Percentiles rank a stretch among this genome's conserved stretches.
phyloP scores from a whole-genome alignment of 2,113 vertebrate species.

The Malurus elegans region DNA sequence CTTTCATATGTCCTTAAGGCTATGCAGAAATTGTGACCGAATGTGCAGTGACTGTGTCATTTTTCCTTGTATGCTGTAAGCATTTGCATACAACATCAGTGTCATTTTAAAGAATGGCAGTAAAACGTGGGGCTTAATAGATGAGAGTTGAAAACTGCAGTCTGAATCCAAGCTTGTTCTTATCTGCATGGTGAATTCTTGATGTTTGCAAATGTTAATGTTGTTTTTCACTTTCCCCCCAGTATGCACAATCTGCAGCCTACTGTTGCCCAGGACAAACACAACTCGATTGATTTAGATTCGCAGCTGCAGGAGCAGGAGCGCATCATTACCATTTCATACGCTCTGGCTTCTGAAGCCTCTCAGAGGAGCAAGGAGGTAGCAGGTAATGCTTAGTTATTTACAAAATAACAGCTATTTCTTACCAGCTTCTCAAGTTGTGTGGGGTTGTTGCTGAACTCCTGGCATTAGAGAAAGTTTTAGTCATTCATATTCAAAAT shows the following conservation, averaged over 20 bases:
- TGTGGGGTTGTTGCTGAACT: not conserved
- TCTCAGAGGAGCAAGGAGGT: constrained; percentile 96
- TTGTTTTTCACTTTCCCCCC: constrained; percentile 29
- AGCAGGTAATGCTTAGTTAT: constrained; percentile 84
- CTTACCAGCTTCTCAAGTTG: not conserved
- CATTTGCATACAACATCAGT: not conserved
- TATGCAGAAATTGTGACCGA: not conserved
- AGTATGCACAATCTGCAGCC: constrained; percentile 89
- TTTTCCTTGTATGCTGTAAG: not conserved
- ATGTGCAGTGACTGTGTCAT: not conserved
- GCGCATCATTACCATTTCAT: constrained; percentile 96
- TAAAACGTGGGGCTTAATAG: not conserved
- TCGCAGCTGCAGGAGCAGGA: constrained; percentile 91
- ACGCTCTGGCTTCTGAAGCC: constrained; percentile 93
- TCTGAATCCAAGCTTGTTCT: not conserved
- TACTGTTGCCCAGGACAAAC: constrained; percentile 75
- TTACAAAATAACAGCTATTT: constrained; percentile 53
- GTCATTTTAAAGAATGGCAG: not conserved
- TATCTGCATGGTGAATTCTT: not conserved
- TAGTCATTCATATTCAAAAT: not conserved
- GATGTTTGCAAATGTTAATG: constrained; percentile 29
- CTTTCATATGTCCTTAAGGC: not conserved
- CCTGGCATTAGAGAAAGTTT: not conserved
- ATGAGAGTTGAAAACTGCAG: not conserved
- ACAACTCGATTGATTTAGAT: constrained; percentile 78